These are phyloP conservation scores for Cephalopachus bancanus DNA, from an alignment of 2,797 vertebrate genomes.

Conservation along the genomic window DNA sequence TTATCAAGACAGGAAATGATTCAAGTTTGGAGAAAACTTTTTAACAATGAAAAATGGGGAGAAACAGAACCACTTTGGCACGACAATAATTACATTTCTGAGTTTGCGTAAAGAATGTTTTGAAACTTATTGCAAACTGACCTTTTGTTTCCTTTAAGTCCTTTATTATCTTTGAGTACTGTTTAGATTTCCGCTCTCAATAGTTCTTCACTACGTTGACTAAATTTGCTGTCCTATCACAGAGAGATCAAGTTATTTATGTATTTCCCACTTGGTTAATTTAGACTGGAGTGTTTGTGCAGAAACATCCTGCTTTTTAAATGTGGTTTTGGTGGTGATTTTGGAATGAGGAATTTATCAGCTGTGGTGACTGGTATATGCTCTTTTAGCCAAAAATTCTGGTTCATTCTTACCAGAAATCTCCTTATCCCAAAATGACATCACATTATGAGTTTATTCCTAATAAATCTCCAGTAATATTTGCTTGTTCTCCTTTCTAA, in stretches of 20 bases:
- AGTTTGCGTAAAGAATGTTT: constrained; percentile 72
- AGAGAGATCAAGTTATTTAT: neutral
- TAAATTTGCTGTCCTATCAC: neutral
- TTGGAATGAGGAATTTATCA: constrained; percentile 54
- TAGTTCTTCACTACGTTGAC: neutral
- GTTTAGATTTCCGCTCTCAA: neutral
- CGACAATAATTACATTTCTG: constrained; percentile 67
- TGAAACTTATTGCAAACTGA: constrained; percentile 57
- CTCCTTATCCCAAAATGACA: neutral
- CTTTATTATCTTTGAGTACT: neutral
- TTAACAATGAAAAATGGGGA: constrained; percentile 67
- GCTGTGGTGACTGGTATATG: neutral
- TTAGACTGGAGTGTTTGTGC: neutral
- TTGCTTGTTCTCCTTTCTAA: constrained; percentile 4
- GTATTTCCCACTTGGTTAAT: neutral
- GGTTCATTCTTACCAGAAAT: constrained; percentile 10
- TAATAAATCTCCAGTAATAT: neutral
- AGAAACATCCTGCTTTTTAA: neutral
- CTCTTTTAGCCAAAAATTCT: constrained; percentile 14
- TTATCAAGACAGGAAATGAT: constrained; percentile 81
- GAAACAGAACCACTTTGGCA: constrained; percentile 27
- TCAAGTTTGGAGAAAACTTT: constrained; percentile 71
- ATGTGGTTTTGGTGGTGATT: constrained; percentile 55
- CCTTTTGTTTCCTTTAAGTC: constrained; percentile 58
- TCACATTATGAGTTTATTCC: neutral